A percentile compares a stretch with the other conserved stretches of the same genome.
Evolutionary conservation across 2,888 invertebrate species (phyloP).

Genomic region (Cheilosia vernalis): DNA sequence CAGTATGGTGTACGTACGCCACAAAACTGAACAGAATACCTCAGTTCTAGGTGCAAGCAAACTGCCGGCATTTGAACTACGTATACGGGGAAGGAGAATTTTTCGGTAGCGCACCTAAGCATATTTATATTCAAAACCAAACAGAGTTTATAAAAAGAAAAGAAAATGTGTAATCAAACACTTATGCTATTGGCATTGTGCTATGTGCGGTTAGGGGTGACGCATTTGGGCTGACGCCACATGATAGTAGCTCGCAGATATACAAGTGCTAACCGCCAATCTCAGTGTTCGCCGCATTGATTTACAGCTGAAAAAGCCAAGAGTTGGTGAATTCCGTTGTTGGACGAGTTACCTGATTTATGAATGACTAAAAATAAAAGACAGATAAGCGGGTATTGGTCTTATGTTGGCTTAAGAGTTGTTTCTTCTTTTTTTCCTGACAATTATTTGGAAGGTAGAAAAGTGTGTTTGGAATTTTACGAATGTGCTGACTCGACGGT

Average conservation of each 20-base stretch:
- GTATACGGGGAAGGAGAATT: background rate
- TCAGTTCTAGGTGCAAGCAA: background rate
- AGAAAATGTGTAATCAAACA: slow-evolving; percentile 9
- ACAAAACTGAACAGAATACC: background rate
- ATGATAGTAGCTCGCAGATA: background rate
- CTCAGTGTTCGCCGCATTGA: background rate
- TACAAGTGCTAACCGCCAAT: background rate
- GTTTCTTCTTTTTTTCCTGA: background rate
- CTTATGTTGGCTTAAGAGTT: background rate
- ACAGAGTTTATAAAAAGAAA: background rate
- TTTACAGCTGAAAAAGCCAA: background rate
- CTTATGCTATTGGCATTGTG: background rate
- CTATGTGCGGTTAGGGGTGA: background rate
- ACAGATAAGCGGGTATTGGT: slow-evolving; percentile 3
- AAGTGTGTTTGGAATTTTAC: no score
- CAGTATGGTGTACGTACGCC: background rate
- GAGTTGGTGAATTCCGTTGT: background rate
- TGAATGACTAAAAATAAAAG: slow-evolving; percentile 7
- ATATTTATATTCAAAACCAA: slow-evolving; percentile 9
- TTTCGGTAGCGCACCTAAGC: slow-evolving; percentile 10
- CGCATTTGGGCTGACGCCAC: slow-evolving; percentile 29
- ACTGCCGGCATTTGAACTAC: background rate
- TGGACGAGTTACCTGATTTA: slow-evolving; percentile 1
- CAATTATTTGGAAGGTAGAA: no score
- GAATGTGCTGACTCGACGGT: no score